These are phyloP conservation scores for Eremophila alpestris DNA, from an alignment of 2,797 vertebrate species.

Conservation along the genomic window DNA sequence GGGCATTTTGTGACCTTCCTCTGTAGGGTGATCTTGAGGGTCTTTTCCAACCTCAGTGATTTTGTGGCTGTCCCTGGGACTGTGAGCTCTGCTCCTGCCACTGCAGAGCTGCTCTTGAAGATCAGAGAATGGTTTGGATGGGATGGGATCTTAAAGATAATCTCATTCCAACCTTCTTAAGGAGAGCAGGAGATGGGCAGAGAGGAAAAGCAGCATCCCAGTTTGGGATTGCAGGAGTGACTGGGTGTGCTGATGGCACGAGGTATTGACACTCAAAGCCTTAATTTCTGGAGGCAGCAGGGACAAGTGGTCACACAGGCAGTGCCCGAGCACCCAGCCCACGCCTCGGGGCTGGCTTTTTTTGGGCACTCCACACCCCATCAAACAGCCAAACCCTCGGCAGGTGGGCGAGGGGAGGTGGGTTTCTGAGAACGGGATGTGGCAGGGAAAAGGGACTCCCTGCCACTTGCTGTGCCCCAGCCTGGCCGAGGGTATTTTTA, in stretches of 20 bases:
- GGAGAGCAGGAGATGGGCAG: background rate
- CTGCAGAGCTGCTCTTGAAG: background rate
- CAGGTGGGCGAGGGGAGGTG: slow-evolving; percentile 19
- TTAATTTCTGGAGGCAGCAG: background rate
- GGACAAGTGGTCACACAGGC: background rate
- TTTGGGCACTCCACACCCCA: background rate
- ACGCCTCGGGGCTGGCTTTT: background rate
- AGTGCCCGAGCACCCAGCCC: rapidly evolving
- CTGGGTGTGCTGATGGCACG: rapidly evolving
- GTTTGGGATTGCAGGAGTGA: rapidly evolving
- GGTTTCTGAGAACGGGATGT: background rate
- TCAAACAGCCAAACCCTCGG: background rate
- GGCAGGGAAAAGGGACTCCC: background rate
- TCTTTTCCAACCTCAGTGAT: background rate
- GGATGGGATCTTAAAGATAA: background rate
- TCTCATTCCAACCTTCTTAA: background rate
- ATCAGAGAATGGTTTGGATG: background rate
- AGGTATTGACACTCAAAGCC: background rate
- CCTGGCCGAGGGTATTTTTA: slow-evolving; percentile 73
- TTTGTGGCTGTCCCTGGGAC: background rate
- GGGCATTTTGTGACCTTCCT: background rate
- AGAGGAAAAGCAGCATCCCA: background rate
- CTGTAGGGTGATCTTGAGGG: background rate
- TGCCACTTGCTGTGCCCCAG: slow-evolving; percentile 63
- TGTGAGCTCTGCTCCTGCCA: rapidly evolving